Evolutionary conservation across 2,113 vertebrate species (phyloP), one percentile per base, ranked within the genome.

Genomic region (Himantopus leucocephalus): DNA sequence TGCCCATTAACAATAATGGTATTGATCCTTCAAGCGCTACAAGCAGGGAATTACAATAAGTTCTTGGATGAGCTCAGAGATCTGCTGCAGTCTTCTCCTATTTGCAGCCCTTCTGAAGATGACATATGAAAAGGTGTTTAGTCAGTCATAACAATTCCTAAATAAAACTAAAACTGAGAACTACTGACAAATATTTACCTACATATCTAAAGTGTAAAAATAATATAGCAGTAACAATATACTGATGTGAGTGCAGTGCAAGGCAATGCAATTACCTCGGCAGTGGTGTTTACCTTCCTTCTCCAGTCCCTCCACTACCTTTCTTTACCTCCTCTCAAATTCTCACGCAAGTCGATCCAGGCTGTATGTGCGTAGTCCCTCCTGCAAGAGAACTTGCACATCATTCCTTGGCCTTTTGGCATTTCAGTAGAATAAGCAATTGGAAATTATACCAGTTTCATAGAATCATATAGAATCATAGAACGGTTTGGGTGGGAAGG

Each of bases 181-280:
- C 8, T 48, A 13, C 3, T 75, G 43, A 17, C 32, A 78, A 73
- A 58, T 39, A 48, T 78, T 74, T 74, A 34, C 45, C 63, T 59
- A 10, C 13, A 10, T 60, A 67, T 13, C 24, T 62, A 9, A 16
- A 71, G n/a, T 4, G 34, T 10, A 76, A 56, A 77, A 81, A 30
- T 12, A 75, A 30, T 5, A 10, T 0, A 39, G 29, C 63, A 43
- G 47, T 37, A 32, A 48, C 12, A 10, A 26, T 24, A 9, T 14
- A 34, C 16, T 3, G 17, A 34, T 34, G 3, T 7, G 55, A 55
- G 45, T 8, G 16, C 26, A 13, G 10, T 34, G 66, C 32, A 60
- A 48, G 17, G 7, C 45, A 5, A 7, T 2, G 27, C 11, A 21
- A 27, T 27, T 7, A 14, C 14, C 2, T 4, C 10, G 6, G 8